Base-by-base conservation (phyloP, 2,888 invertebrate species). In the Amiota minor region DNA sequence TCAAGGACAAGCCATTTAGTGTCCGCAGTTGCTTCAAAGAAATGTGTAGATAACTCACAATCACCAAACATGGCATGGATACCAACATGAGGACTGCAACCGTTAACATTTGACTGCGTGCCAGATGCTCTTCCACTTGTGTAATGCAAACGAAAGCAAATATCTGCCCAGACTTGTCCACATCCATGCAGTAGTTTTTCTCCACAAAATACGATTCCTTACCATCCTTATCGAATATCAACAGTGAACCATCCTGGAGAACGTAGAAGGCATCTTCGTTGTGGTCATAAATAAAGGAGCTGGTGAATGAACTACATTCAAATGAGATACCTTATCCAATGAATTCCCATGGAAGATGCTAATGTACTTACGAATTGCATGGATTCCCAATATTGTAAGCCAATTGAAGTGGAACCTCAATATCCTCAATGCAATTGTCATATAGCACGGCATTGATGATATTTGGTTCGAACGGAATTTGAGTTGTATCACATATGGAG, bases 391-490 rank as follows among this genome's bases (percentile, higher is more conserved):
- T 86, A 74, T 87, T 86, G 50, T 86, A 78, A 1, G 81, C 78
- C 47, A 90, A 74, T 11, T 73, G 71, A 0, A 89, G 79, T 2
- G 69, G 56, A 2, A 78, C 74, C 77, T 90, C 89, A 70, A 82
- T 79, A 72, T 89, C 89, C 74, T 90, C 90, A 47, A 90, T 89
- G 75, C 90, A 90, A 70, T 88, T 87, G 18, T 89, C 89, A 73
- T 83, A 90, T 1, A 90, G 79, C 2, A 85, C 85, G 1, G 88
- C 89, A 61, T 82, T 87, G 20, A 90, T 82, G 1, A 87, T 74
- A 20, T 76, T 77, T 12, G 88, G 85, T 12, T 81, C 65, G 65
- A 88, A 84, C 3, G 76, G 71, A 9, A 72, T 76, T 68, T 72
- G 79, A 18, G 78, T 55, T 20, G 79, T 75, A 46, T 82, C 82